A percentile compares a stretch with the other conserved stretches of the same genome.
These are phyloP conservation scores for Lonchura striata DNA, from an alignment of 2,113 vertebrate species.

Conservation along the genomic window DNA sequence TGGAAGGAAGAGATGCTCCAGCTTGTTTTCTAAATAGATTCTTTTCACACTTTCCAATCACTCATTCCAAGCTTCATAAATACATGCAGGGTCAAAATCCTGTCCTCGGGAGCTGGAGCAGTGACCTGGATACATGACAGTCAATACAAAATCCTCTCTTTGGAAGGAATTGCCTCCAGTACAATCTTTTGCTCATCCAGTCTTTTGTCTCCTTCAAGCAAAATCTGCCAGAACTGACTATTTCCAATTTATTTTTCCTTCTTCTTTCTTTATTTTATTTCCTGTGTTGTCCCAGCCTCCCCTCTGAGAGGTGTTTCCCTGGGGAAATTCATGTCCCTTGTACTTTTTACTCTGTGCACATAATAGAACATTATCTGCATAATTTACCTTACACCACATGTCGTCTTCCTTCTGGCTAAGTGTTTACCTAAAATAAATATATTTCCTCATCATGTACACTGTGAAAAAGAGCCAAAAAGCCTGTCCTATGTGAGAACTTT, in stretches of 20 bases:
- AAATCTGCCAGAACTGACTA: constrained; percentile 66
- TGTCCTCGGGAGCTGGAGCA: constrained; percentile 4
- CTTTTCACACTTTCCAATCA: neutral
- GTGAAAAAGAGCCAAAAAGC: neutral
- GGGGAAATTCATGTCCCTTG: constrained; percentile 63
- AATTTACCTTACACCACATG: constrained; percentile 65
- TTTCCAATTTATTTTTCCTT: neutral
- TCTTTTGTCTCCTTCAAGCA: constrained; percentile 48
- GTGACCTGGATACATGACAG: constrained; percentile 32
- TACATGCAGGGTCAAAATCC: constrained; percentile 31
- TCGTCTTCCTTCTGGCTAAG: constrained; percentile 59
- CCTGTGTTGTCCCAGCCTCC: neutral
- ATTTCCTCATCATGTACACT: neutral
- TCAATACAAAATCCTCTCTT: constrained; percentile 27
- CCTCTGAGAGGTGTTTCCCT: constrained; percentile 39
- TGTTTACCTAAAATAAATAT: constrained; percentile 54
- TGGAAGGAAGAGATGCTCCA: neutral
- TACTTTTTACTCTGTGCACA: constrained; percentile 51
- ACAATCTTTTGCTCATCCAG: constrained; percentile 46
- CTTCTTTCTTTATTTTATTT: neutral
- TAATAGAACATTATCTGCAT: constrained; percentile 69
- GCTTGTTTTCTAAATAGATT: neutral
- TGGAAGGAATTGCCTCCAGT: constrained; percentile 30
- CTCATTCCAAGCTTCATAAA: neutral
- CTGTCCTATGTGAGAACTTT: neutral